Evolutionary conservation across 1,140 invertebrate species (phyloP).

Genomic region (Papilio helenus): DNA sequence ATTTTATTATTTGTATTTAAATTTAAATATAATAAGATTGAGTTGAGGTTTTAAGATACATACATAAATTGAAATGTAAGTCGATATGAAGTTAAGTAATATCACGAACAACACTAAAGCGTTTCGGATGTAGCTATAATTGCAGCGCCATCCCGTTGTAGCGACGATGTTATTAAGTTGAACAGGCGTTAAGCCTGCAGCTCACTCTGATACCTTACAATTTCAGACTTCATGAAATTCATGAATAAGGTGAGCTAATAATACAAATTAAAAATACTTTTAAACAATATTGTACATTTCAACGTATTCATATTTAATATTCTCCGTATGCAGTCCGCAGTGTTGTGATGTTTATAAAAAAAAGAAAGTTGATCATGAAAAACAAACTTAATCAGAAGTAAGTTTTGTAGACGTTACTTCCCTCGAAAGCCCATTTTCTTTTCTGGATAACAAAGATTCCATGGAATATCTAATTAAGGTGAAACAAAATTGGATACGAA

Average conservation of each 20-base stretch:
- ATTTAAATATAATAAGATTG: background rate
- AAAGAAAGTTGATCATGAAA: conserved; percentile 49
- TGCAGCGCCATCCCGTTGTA: conserved; percentile 57
- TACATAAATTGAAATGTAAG: background rate
- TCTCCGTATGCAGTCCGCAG: conserved; percentile 25
- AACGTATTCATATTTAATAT: conserved; percentile 33
- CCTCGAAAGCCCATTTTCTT: conserved; percentile 52
- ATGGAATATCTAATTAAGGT: conserved; percentile 43
- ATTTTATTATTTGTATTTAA: too few species aligned
- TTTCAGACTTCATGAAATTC: conserved; percentile 40
- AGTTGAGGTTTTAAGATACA: background rate
- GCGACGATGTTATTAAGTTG: conserved; percentile 62
- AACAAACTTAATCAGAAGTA: conserved; percentile 65
- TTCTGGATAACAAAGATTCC: conserved; percentile 47
- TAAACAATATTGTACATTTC: background rate
- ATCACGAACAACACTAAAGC: conserved; percentile 45
- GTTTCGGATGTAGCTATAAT: conserved; percentile 62
- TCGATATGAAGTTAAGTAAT: conserved; percentile 24
- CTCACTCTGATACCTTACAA: conserved; percentile 47
- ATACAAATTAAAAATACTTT: conserved; percentile 41
- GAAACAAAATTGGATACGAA: background rate
- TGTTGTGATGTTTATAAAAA: conserved; percentile 51
- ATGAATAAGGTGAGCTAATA: conserved; percentile 39
- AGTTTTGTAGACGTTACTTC: conserved; percentile 60
- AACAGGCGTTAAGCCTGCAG: conserved; percentile 58